Base-by-base conservation (phyloP, 2,113 vertebrate genomes). In the Machaerirhynchus nigripectus region DNA sequence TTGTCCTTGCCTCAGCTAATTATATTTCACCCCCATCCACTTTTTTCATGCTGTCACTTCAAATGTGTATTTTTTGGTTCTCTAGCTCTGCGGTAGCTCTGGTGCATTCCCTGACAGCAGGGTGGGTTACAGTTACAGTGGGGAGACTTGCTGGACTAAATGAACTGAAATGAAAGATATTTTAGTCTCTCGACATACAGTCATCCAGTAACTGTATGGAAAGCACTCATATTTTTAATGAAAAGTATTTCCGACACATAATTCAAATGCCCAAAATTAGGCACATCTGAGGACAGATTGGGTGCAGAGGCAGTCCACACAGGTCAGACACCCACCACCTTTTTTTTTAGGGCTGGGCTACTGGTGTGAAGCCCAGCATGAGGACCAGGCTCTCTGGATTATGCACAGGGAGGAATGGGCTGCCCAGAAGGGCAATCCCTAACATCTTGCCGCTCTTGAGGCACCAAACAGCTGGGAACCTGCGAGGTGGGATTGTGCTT, bases 1-100 rank as follows among this genome's bases (percentile, higher is more conserved):
- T 96, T 97, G 96, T 96, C 92, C 94, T 92, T 96, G 95, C 94
- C 95, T 96, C 89, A 95, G 81, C 89, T 96, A 95, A 97, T 96
- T 96, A 94, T 82, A 90, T 96, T 96, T 97, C 77, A 96, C 47
- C 37, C 83, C 73, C 64, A 64, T 93, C 80, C 90, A 59, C 63
- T 95, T 92, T 92, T 89, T 95, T 90, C 76, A 28, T 95, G 86
- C 95, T 95, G 95, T 95, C 94, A 44, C 93, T 95, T 96, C 95
- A 96, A 59, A 95, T 95, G 84, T 85, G 6, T 64, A 80, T 70
- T 90, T 96, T 92, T 96, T 90, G 52, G 85, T 60, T 84, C 83
- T 78, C 52, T 49, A 37, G 44, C 56, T 85, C 84, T 47, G 69
- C 0, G 0, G 69, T 84, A 57, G 56, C 88, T 76, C 50, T 56